phyloP scores from a whole-genome alignment of 2,113 vertebrate genomes.

The Mastomys coucha region DNA sequence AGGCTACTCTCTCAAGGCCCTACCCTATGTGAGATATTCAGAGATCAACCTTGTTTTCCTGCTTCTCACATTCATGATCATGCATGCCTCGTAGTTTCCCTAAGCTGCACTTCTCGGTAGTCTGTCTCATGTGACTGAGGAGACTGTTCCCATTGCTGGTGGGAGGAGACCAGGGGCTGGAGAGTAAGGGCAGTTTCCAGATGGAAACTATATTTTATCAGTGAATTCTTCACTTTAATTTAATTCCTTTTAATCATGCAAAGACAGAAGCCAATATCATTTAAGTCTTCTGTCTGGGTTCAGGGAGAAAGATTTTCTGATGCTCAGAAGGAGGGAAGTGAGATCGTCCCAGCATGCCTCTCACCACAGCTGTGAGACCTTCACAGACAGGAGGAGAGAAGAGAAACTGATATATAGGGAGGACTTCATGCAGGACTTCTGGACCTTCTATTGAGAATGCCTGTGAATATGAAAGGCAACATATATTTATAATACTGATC shows the following conservation, averaged over 20 bases:
- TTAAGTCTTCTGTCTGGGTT: background rate
- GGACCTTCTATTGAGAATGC: background rate
- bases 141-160: background rate
- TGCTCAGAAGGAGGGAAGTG: background rate
- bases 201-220: background rate
- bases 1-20: background rate
- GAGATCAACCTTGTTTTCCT: background rate
- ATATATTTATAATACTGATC: background rate
- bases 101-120: background rate
- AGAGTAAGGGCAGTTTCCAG: background rate
- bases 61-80: background rate
- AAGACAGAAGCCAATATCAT: background rate
- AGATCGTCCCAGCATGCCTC: background rate
- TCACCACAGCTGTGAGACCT: background rate
- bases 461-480: background rate
- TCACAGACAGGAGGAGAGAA: background rate
- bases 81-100: fast-evolving
- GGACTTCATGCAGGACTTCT: background rate
- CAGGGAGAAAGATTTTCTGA: background rate
- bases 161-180: background rate
- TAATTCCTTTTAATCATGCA: background rate
- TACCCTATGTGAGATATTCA: too few relatives aligned
- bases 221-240: background rate
- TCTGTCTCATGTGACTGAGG: background rate
- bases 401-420: background rate